Evolutionary conservation across 2,113 vertebrate genomes (phyloP).

Genomic region (Dolichotis patagonum): DNA sequence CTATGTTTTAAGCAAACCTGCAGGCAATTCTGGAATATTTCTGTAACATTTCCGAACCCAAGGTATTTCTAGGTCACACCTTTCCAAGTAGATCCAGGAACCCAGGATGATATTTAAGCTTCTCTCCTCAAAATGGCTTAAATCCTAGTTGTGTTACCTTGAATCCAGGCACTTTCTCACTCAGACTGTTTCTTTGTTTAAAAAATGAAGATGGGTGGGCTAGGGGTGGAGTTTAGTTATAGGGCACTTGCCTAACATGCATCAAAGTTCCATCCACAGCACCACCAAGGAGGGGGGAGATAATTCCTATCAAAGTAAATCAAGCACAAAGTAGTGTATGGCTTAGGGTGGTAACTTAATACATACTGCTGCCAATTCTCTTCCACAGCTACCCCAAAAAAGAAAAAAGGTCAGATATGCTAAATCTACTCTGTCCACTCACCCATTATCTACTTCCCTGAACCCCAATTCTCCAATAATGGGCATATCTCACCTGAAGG

Average conservation of each 20-base stretch:
- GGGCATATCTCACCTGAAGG: conserved; percentile 27
- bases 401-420: not conserved
- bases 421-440: conserved; percentile 28
- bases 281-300: not conserved
- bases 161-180: conserved; percentile 37
- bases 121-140: not conserved
- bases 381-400: not conserved
- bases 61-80: not conserved
- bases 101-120: not conserved
- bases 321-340: conserved; percentile 4
- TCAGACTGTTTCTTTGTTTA: not conserved
- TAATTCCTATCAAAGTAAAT: conserved; percentile 42
- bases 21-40: not conserved
- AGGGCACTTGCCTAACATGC: not conserved
- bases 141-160: not conserved
- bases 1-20: not conserved
- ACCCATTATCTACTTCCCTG: not conserved
- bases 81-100: not conserved
- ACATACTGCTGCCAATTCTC: conserved; percentile 38
- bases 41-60: conserved; percentile 34
- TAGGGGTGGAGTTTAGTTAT: not conserved
- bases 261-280: not conserved
- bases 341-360: conserved; percentile 20
- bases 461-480: not conserved
- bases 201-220: not conserved